Percentiles rank a stretch among this genome's conserved stretches.
phyloP scores from a whole-genome alignment of 2,113 vertebrate genomes.

The Nanorana parkeri region DNA sequence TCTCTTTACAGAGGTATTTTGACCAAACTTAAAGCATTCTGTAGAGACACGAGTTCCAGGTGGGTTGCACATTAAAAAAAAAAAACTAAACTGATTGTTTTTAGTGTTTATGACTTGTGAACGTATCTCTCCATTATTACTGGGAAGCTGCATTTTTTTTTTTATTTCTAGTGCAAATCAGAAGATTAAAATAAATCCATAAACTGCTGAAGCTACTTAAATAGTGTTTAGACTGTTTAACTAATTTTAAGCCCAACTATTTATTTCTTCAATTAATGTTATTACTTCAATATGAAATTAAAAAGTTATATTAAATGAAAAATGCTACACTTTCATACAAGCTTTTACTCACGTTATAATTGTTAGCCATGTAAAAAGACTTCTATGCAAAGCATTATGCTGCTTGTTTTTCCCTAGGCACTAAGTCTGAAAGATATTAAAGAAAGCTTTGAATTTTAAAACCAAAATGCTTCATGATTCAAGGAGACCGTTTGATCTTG shows the following conservation, averaged over 20 bases:
- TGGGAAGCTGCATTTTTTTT: not conserved
- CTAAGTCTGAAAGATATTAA: conserved; percentile 16
- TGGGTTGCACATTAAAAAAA: too few relatives aligned
- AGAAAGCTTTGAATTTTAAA: conserved; percentile 33
- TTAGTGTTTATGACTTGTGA: too few relatives aligned
- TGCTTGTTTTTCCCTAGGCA: conserved; percentile 12
- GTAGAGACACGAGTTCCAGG: too few relatives aligned
- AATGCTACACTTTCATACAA: conserved; percentile 50
- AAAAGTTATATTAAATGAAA: conserved; percentile 56
- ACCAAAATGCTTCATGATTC: conserved; percentile 14
- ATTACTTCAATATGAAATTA: conserved; percentile 59
- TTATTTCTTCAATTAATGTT: conserved; percentile 61
- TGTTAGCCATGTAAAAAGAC: not conserved
- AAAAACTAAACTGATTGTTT: too few relatives aligned
- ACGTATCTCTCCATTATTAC: too few relatives aligned
- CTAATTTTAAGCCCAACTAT: conserved; percentile 36
- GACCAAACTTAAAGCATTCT: too few relatives aligned
- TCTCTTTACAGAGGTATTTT: too few relatives aligned
- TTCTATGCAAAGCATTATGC: not conserved
- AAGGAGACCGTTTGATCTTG: conserved; percentile 10
- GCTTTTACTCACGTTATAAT: conserved; percentile 44
- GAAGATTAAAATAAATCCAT: not conserved
- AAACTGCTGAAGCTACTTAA: not conserved
- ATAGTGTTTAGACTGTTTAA: conserved; percentile 49
- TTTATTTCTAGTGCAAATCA: not conserved